phyloP scores from a whole-genome alignment of 2,113 vertebrate genomes.

The Phodopus roborovskii region DNA sequence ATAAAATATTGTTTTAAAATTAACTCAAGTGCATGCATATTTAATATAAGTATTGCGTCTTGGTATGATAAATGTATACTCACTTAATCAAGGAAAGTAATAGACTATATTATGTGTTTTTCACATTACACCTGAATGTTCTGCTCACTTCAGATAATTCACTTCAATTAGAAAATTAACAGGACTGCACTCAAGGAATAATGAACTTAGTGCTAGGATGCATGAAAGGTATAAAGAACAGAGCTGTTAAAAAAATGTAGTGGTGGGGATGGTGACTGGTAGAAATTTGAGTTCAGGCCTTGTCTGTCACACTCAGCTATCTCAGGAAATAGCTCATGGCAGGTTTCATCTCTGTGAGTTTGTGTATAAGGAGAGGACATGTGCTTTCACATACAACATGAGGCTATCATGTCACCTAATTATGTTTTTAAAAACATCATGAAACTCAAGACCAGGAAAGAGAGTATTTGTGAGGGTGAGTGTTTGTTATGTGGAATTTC shows the following conservation, averaged over 20 bases:
- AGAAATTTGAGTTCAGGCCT: neutral
- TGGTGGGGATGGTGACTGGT: neutral
- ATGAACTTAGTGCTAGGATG: neutral
- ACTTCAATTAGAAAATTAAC: conserved; percentile 63
- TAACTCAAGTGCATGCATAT: conserved; percentile 62
- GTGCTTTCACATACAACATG: neutral
- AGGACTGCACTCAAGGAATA: neutral
- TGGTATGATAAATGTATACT: conserved; percentile 63
- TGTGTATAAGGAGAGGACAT: rapidly evolving
- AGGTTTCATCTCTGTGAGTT: neutral
- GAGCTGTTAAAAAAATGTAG: neutral
- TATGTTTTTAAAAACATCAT: neutral
- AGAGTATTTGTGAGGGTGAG: neutral
- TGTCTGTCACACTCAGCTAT: neutral
- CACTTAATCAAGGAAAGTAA: conserved; percentile 64
- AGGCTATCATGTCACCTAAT: neutral
- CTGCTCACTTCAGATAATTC: neutral
- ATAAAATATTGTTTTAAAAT: conserved; percentile 66
- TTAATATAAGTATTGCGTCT: conserved; percentile 56
- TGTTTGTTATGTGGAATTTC: neutral
- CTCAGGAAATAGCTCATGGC: neutral
- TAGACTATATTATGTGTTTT: conserved; percentile 43
- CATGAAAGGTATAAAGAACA: neutral
- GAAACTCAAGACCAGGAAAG: neutral
- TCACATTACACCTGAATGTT: conserved; percentile 39